Conservation (phyloP, 2,797 vertebrate genomes). For the Hirundo rustica region DNA sequence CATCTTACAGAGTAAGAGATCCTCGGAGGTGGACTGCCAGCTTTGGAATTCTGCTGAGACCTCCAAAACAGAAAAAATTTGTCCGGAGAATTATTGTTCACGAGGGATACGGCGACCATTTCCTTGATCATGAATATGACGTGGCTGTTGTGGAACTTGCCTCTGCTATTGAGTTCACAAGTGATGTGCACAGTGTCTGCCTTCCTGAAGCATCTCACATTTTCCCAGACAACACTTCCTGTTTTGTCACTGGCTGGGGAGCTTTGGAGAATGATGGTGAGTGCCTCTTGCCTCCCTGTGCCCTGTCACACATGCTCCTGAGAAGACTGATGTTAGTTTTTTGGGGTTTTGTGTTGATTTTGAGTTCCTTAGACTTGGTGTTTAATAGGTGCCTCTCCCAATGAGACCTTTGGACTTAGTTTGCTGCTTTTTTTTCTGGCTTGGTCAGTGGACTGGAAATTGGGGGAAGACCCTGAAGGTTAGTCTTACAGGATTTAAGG, state of each 20-base stretch:
- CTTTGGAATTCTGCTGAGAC: slow-evolving; percentile 73
- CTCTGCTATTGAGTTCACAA: slow-evolving; percentile 65
- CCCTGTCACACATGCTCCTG: neutral
- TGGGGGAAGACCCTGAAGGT: neutral
- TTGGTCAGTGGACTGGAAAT: neutral
- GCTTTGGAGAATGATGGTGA: slow-evolving; percentile 72
- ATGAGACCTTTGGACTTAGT: neutral
- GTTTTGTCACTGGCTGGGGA: slow-evolving; percentile 80
- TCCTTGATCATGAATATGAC: slow-evolving; percentile 60
- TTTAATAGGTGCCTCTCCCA: neutral
- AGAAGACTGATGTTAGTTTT: neutral
- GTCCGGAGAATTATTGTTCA: slow-evolving; percentile 71
- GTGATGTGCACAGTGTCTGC: slow-evolving; percentile 71
- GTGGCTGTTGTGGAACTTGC: slow-evolving; percentile 75
- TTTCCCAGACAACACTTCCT: slow-evolving; percentile 60
- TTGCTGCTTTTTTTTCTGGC: neutral
- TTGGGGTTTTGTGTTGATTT: neutral
- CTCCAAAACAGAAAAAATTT: slow-evolving; percentile 53
- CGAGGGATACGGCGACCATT: slow-evolving; percentile 44
- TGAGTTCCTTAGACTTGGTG: neutral
- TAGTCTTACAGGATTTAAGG: neutral
- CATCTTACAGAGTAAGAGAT: slow-evolving; percentile 55
- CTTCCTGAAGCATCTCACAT: slow-evolving; percentile 68
- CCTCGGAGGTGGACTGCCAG: slow-evolving; percentile 72
- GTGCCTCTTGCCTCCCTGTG: neutral